These are phyloP conservation scores for Burhinus oedicnemus DNA, from an alignment of 2,113 vertebrate species.

Conservation along the genomic window DNA sequence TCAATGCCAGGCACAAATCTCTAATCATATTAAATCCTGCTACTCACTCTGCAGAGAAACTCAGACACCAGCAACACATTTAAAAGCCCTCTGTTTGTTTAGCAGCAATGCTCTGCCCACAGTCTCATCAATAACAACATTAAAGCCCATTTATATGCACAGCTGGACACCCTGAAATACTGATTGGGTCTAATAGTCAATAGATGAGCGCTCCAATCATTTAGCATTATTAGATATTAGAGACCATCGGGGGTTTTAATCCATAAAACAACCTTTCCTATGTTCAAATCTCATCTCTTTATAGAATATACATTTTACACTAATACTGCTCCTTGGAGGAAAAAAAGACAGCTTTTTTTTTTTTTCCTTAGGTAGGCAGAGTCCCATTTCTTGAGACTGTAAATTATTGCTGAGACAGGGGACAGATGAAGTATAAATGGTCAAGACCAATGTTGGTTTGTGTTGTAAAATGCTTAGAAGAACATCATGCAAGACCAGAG, in stretches of 20 bases:
- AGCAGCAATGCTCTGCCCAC: neutral
- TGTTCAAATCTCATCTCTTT: neutral
- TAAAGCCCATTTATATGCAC: constrained; percentile 16
- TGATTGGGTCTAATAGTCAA: neutral
- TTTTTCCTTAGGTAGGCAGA: neutral
- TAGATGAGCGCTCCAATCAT: neutral
- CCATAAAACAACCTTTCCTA: neutral
- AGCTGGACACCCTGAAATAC: constrained; percentile 6
- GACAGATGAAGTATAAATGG: neutral
- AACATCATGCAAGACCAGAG: neutral
- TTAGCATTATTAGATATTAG: neutral
- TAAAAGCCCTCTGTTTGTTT: neutral
- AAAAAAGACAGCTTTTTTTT: neutral
- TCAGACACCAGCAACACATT: neutral
- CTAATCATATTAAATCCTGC: constrained; percentile 21
- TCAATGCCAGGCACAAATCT: neutral
- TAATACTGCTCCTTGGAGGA: neutral
- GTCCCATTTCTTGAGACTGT: neutral
- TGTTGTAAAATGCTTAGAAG: neutral
- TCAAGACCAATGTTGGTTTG: neutral
- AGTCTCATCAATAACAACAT: constrained; percentile 1
- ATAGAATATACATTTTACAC: neutral
- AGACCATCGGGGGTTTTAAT: neutral
- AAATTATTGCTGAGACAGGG: neutral
- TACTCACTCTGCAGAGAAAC: neutral